A percentile compares a stretch with the other conserved stretches of the same genome.
These are phyloP conservation scores for Rhinoderma darwinii DNA, from an alignment of 2,113 vertebrate species.

Conservation along the genomic window DNA sequence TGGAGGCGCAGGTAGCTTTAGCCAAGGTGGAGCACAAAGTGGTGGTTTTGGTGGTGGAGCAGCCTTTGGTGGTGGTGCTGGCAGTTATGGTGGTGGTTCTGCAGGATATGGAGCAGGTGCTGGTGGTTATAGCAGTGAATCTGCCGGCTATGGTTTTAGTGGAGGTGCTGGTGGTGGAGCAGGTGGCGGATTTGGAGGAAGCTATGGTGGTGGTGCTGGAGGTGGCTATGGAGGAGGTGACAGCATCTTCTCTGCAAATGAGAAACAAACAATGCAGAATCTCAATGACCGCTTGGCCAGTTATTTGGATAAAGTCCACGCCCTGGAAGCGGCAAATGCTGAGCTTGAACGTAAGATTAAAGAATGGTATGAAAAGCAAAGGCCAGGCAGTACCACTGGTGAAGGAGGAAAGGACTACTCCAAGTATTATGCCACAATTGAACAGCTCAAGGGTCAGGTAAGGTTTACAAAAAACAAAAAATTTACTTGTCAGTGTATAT, in stretches of 20 bases:
- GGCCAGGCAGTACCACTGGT: not conserved
- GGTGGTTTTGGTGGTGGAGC: not conserved
- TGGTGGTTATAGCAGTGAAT: not conserved
- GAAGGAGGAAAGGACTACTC: conserved; percentile 69
- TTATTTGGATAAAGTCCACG: conserved; percentile 79
- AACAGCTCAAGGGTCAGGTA: conserved; percentile 73
- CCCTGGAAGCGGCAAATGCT: conserved; percentile 78
- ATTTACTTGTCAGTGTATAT: not conserved
- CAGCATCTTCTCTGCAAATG: conserved; percentile 68
- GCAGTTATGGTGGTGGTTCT: not conserved
- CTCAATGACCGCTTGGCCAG: conserved; percentile 87
- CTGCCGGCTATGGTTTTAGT: not conserved
- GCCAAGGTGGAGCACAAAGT: not conserved
- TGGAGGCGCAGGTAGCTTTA: not conserved
- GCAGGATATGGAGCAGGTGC: not conserved
- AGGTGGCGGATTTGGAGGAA: not conserved
- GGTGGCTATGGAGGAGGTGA: conserved; percentile 54
- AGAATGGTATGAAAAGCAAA: conserved; percentile 65
- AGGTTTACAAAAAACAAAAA: not conserved
- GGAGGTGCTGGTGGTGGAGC: not conserved
- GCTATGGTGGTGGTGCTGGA: not conserved
- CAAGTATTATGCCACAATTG: conserved; percentile 65
- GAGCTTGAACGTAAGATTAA: conserved; percentile 80
- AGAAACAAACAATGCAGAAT: conserved; percentile 92
- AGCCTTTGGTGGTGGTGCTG: not conserved